phyloP scores from a whole-genome alignment of 92 coral and sea anemone genomes.

The Palythoa caribaeorum region DNA sequence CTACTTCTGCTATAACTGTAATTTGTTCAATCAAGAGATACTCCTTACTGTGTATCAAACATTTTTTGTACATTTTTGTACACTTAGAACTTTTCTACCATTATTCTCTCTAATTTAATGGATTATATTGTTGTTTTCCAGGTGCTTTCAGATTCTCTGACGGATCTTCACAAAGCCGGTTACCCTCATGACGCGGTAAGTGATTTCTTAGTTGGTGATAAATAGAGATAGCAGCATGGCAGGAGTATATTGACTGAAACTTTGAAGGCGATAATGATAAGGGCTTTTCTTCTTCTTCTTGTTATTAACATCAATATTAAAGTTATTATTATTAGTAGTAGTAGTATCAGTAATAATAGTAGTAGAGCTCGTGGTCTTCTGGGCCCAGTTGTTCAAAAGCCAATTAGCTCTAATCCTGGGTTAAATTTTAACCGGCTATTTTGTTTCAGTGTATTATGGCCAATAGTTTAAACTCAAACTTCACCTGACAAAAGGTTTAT shows the following conservation, averaged over 20 bases:
- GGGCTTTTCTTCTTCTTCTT: not conserved
- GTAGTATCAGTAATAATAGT: no score
- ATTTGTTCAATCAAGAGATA: not conserved
- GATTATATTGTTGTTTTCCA: not conserved
- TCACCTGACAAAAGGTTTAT: no score
- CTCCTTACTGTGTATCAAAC: not conserved
- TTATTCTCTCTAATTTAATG: not conserved
- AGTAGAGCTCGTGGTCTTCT: no score
- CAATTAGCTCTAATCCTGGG: no score
- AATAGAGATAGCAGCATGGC: not conserved
- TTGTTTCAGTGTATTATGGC: no score
- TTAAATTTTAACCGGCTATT: no score
- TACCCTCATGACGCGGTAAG: constrained; percentile 86
- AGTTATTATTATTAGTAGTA: not conserved
- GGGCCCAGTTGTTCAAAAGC: no score
- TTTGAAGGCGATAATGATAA: not conserved
- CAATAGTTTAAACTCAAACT: no score
- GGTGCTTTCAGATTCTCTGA: constrained; percentile 93
- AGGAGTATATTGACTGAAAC: no score
- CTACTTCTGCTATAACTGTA: no score
- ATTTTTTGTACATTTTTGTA: not conserved
- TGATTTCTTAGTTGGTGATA: not conserved
- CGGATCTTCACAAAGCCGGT: constrained; percentile 95
- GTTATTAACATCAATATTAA: not conserved
- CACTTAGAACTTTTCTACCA: not conserved